Evolutionary conservation across 2,888 invertebrate genomes (phyloP).

Genomic region (Lochmaea crataegi): DNA sequence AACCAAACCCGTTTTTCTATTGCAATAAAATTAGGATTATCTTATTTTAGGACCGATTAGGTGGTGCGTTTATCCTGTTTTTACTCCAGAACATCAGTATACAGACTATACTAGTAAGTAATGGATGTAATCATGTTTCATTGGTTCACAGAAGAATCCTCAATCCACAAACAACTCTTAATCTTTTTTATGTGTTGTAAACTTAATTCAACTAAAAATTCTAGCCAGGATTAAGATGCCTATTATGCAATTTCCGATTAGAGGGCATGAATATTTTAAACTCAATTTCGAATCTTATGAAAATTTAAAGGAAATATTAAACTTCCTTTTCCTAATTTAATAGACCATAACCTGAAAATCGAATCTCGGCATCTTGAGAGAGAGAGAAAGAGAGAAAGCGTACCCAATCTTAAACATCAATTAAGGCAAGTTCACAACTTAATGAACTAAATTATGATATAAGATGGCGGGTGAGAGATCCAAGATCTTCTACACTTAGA

Average conservation of each 20-base stretch:
- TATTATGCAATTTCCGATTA: not conserved
- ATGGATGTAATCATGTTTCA: no score
- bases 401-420: slow-evolving; percentile 60
- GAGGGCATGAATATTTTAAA: not conserved
- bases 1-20: no score
- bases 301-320: slow-evolving; percentile 11
- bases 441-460: slow-evolving; percentile 59
- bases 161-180: no score
- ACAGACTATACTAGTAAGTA: no score
- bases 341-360: slow-evolving; percentile 32
- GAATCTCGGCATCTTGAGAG: slow-evolving; percentile 26
- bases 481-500: slow-evolving; percentile 49
- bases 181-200: no score
- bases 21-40: no score
- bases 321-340: slow-evolving; percentile 26
- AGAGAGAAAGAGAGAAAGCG: slow-evolving; percentile 26
- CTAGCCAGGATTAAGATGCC: no score
- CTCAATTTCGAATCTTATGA: slow-evolving; percentile 10
- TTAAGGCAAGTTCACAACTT: slow-evolving; percentile 59
- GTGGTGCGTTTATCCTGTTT: no score
- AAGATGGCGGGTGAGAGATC: slow-evolving; percentile 57
- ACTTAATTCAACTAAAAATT: no score
- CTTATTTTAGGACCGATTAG: no score
- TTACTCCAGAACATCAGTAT: no score
- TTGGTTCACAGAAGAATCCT: no score